Base-by-base conservation (phyloP, 2,888 invertebrate genomes). In the Operophtera brumata region DNA sequence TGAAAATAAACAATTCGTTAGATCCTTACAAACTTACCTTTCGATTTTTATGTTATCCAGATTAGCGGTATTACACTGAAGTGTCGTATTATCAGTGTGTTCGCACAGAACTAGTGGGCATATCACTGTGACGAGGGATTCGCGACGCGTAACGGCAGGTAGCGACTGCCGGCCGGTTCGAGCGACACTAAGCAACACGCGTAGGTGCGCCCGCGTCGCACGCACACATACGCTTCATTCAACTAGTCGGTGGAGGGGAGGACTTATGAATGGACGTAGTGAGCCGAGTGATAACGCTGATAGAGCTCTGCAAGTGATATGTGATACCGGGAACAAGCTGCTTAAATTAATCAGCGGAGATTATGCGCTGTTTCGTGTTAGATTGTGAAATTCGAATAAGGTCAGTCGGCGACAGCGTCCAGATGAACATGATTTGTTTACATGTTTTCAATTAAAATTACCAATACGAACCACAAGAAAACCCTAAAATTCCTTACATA, bases 191-290 rank as follows among this genome's bases (percentile, higher is more conserved):
- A 43, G 54, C 54, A 60, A 64, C 63, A 61, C 70, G 69, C 69
- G 75, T 70, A 71, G 77, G 69, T 81, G 85, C 86, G 84, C 85
- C 70, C 70, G 82, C 83, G 83, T 63, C 80, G 65, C 77, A 79
- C 84, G 65, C 86, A 84, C 81, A 83, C 87, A 71, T 39, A 30
- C 67, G 67, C 72, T 78, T 77, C 88, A 86, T 86, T 88, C 86
- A 86, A 78, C 80, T 74, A 75, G 28, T 61, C 56, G 64, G 70
- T 74, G 81, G 83, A 59, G 85, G 87, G 87, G 85, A 48, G 79
- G 66, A 75, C 77, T 87, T 78, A 90, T 91, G 90, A 91, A 91
- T 91, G 90, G 85, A 88, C 88, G 87, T 90, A 89, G 88, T 87
- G 86, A 75, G 74, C 69, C 59, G 81, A 80, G 77, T 74, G 86